Base-by-base conservation (phyloP, 2,113 vertebrate genomes). In the Synodontis membranacea region DNA sequence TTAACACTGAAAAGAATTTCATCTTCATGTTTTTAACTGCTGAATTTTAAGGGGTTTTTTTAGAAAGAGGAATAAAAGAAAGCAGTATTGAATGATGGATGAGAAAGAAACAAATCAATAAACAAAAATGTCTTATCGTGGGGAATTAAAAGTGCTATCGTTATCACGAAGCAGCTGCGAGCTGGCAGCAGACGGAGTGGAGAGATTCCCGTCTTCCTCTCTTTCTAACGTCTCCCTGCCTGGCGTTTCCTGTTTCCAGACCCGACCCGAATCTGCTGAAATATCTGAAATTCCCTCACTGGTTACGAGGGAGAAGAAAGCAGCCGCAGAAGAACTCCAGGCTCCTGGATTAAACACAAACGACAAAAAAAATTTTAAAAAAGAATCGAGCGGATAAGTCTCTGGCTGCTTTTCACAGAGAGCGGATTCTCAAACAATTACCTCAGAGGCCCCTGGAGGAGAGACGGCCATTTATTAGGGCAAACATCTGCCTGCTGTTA, bases 401-500 rank as follows among this genome's bases (percentile, higher is more conserved):
- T 34, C 82, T 78, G 86, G 83, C 62, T 50, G 78, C 78, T 83
- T 78, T 62, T 83, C 52, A 54, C 74, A 39, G 48, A 44, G 46
- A 56, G 85, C 58, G 34, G 58, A 85, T 64, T 64, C 58, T 66
- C 87, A 85, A 78, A 70, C 78, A 54, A 44, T 86, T 88, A 86
- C 85, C 68, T 86, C 87, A 88, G 82, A 64, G 64, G 70, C 56
- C 9, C 66, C 75, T 72, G 34, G 39, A 72, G 48, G 79, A 85
- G 75, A 83, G 50, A 9, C 7, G 5, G 31, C 80, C 31, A 82
- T 87, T 88, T 90, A 86, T 78, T 85, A 74, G 82, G 82, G 54
- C 60, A 62, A 90, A 88, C 89, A 90, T 90, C 87, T 88, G 89
- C 85, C 89, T 82, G 87, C 85, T 58, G 85, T 90, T 88, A 85